phyloP scores from a whole-genome alignment of 2,113 vertebrate genomes.

The Clarias magur region DNA sequence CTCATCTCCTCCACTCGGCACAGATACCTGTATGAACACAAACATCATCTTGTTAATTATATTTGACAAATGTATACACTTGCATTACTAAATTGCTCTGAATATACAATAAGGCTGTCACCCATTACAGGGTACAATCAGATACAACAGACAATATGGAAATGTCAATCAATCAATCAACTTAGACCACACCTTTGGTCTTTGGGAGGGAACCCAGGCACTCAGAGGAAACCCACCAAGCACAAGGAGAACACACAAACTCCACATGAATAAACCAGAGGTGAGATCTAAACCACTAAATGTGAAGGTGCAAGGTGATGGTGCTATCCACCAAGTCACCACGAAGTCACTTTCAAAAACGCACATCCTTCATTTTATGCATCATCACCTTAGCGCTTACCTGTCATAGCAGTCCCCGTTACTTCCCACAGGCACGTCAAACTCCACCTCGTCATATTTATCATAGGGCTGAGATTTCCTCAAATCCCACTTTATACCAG shows the following conservation, averaged over 20 bases:
- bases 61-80: neutral
- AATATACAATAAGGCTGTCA: neutral
- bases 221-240: too few relatives aligned
- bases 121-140: too few relatives aligned
- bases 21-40: constrained; percentile 69
- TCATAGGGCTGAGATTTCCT: constrained; percentile 93
- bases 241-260: too few relatives aligned
- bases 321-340: too few relatives aligned
- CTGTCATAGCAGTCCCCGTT: constrained; percentile 91
- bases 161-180: too few relatives aligned
- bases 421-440: constrained; percentile 88
- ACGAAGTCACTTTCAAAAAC: neutral
- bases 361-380: neutral
- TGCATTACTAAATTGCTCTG: neutral
- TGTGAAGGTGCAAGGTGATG: too few relatives aligned
- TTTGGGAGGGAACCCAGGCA: too few relatives aligned
- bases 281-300: too few relatives aligned
- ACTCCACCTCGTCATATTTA: constrained; percentile 89
- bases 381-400: constrained; percentile 57
- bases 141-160: too few relatives aligned
- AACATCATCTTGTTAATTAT: neutral
- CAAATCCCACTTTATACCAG: constrained; percentile 93
- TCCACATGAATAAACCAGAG: too few relatives aligned
- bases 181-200: too few relatives aligned
- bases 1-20: constrained; percentile 95